These are phyloP conservation scores for Mastacembelus armatus DNA, from an alignment of 2,797 vertebrate species.

Conservation along the genomic window DNA sequence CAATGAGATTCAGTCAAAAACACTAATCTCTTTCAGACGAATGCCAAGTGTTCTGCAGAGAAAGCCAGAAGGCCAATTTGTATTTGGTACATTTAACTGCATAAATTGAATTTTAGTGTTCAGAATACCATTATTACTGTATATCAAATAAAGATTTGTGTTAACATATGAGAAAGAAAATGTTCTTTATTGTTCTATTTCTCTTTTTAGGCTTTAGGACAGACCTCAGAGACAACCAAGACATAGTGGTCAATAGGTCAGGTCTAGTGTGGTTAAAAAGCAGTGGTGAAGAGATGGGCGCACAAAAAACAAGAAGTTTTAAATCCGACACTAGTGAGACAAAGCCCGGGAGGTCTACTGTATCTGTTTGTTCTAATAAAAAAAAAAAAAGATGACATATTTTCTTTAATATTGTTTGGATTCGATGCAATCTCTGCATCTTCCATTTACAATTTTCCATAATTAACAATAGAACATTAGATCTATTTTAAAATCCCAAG, in stretches of 20 bases:
- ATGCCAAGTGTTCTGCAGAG: slow-evolving; percentile 17
- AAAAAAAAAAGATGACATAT: neutral
- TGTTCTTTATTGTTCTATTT: neutral
- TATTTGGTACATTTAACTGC: slow-evolving; percentile 47
- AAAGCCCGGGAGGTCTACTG: neutral
- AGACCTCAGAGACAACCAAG: slow-evolving; percentile 1
- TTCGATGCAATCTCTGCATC: neutral
- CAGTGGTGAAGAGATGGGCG: neutral
- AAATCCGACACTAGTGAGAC: neutral
- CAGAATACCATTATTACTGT: slow-evolving; percentile 29
- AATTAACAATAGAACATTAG: too few species aligned
- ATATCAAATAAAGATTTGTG: slow-evolving; percentile 25
- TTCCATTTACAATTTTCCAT: neutral
- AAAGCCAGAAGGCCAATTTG: slow-evolving; percentile 35
- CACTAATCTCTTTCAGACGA: slow-evolving; percentile 26
- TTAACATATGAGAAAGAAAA: slow-evolving; percentile 15
- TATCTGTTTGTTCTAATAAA: neutral
- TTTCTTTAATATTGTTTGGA: too few species aligned
- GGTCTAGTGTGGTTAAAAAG: slow-evolving; percentile 1
- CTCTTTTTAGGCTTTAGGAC: slow-evolving; percentile 1
- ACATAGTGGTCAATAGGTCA: slow-evolving; percentile 23
- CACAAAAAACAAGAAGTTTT: neutral
- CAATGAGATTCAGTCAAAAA: slow-evolving; percentile 27
- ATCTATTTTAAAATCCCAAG: too few species aligned
- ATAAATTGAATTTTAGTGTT: slow-evolving; percentile 17